A percentile compares a stretch with the other conserved stretches of the same genome.
These are phyloP conservation scores for Callaeas wilsoni DNA, from an alignment of 2,113 vertebrate genomes.

Conservation along the genomic window DNA sequence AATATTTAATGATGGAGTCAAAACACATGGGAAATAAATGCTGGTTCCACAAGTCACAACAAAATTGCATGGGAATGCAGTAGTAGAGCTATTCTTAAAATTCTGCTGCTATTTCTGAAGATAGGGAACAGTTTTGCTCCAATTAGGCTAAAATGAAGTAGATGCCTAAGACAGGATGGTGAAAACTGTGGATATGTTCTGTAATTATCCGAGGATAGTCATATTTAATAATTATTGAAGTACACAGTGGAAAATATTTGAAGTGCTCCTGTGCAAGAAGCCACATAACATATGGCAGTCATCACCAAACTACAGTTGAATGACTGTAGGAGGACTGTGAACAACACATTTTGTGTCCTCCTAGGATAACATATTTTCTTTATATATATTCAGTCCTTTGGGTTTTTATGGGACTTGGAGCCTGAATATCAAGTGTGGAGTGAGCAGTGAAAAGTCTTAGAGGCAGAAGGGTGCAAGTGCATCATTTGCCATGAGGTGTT, in stretches of 20 bases:
- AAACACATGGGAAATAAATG: neutral
- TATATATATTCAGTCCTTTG: neutral
- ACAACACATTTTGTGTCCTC: neutral
- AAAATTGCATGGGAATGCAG: neutral
- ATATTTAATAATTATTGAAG: slow-evolving; percentile 20
- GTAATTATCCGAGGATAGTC: neutral
- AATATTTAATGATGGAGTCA: neutral
- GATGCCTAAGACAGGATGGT: neutral
- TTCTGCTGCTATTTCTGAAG: neutral
- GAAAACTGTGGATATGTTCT: neutral
- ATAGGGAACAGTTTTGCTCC: neutral
- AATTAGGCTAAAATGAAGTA: neutral
- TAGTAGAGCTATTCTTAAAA: neutral
- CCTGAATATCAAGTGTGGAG: neutral
- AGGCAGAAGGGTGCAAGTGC: neutral
- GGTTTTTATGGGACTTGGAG: neutral
- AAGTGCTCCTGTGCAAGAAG: neutral
- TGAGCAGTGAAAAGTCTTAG: neutral
- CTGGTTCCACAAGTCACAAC: neutral
- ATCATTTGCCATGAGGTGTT: neutral
- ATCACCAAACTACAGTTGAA: neutral
- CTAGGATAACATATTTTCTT: neutral
- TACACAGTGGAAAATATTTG: slow-evolving; percentile 34
- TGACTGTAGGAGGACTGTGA: slow-evolving; percentile 50
- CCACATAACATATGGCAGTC: slow-evolving; percentile 32